Evolutionary conservation across 2,113 vertebrate genomes (phyloP), one percentile per base, ranked within the genome.

Genomic region (Pipa parva): DNA sequence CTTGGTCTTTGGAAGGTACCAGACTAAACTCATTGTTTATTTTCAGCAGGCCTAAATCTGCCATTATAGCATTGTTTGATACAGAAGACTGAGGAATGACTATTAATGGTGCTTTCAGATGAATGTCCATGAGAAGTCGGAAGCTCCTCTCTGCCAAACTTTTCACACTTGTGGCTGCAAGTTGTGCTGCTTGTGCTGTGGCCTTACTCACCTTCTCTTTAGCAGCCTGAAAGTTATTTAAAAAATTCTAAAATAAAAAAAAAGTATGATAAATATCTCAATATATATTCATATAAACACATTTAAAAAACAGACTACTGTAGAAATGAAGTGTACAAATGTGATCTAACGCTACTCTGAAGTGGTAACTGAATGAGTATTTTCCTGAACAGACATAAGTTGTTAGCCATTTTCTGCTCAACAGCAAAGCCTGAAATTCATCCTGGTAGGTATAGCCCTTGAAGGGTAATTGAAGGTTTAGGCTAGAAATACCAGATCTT

Each of bases 21-120:
- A 97, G 51, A 15, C 78, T 84, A 76, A 98, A 98, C 67, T 83
- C 74, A 76, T 98, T 99, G 4, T 81, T 84, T 67, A 99, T 83
- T 9, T 85, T 90, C 71, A 99, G 93, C 67, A 97, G 81, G n/a
- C 97, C 97, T 69, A 99, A 88, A 58, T 99, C 97, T 39, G 95
- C 75, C 33, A 95, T 82, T 17, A 98, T 63, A 1, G 91, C 95
- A 74, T 77, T 88, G 4, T 81, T 75, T 7, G 95, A 98, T 27
- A 73, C 52, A 0, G 95, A 93, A 7, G 93, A 96, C 80, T 96
- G 92, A 0, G 97, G 97, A 66, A 99, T 76, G 37, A 98, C 71
- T 73, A 99, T 87, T 46, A 99, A 91, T 0, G 97, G 97, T 0
- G 96, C 97, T 83, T 98, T 98, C 71, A 99, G 79, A 63, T 85